Base-by-base conservation (phyloP, 1,140 invertebrate genomes). In the Vanessa tameamea region DNA sequence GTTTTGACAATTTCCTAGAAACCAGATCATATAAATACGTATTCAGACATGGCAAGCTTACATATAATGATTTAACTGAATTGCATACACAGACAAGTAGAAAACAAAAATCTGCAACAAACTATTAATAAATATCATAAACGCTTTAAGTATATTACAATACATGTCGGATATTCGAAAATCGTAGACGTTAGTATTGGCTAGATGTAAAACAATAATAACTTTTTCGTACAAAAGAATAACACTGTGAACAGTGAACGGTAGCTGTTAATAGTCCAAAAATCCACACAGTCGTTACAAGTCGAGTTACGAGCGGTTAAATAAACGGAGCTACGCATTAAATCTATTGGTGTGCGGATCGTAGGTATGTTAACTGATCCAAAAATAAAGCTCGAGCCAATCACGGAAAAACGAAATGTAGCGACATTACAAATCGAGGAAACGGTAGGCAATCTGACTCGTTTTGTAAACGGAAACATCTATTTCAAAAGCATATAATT, bases 271-370 rank as follows among this genome's bases (percentile, higher is more conserved):
- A 78, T 79, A 73, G 79, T 53, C 80, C 67, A 83, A 87, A 87
- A 86, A 86, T 88, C 86, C 82, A 87, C 82, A 90, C 76, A 77
- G 76, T 85, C 84, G 82, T 88, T 83, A 87, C 85, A 79, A 82
- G 82, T 79, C 76, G 50, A 86, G 84, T 92, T 87, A 89, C 86
- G 87, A 92, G 84, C 90, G 85, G 87, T 92, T 87, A 92, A 91
- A 91, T 90, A 90, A 91, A 91, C 88, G 79, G 37, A 80, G 83
- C 75, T 80, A 80, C 81, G 79, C 82, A 87, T 87, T 88, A 87
- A 88, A 83, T 80, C 84, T 83, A 86, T 87, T 87, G 83, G 79
- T 80, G 81, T 80, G 82, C 73, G 76, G 78, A 78, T 74, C 77
- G 79, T 75, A 77, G 75, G 69, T 81, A 83, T 83, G 79, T 85